Conservation (phyloP, 1,140 invertebrate genomes). For the Sesamia nonagrioides region DNA sequence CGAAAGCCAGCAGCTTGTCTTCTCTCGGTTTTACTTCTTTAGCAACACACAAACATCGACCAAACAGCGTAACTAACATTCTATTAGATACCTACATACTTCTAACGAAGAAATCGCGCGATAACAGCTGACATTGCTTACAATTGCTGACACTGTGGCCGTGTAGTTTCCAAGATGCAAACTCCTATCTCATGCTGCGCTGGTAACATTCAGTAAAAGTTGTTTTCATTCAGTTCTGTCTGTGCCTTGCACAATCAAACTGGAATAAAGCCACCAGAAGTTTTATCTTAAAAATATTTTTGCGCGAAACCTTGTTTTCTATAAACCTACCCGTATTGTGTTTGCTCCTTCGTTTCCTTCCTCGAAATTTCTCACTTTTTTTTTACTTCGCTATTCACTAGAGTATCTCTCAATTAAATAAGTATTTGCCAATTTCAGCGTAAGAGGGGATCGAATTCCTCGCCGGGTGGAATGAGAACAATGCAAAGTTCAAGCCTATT, state of each 20-base stretch:
- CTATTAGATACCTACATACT: slow-evolving; percentile 17
- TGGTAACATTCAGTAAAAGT: slow-evolving; percentile 30
- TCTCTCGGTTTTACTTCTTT: not conserved
- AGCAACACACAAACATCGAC: slow-evolving; percentile 18
- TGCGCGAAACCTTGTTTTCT: not conserved
- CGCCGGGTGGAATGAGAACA: slow-evolving; percentile 2
- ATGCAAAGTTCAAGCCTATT: slow-evolving; percentile 9
- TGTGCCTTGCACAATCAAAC: slow-evolving; percentile 30
- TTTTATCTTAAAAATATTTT: slow-evolving; percentile 35
- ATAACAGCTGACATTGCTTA: slow-evolving; percentile 37
- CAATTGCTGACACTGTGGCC: slow-evolving; percentile 17
- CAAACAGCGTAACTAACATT: slow-evolving; percentile 4
- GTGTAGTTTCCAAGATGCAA: slow-evolving; percentile 27
- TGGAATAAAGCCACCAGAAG: slow-evolving; percentile 22
- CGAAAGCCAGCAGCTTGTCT: not conserved
- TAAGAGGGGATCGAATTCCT: slow-evolving; percentile 18
- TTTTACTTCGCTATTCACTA: slow-evolving; percentile 17
- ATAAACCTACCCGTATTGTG: slow-evolving; percentile 27
- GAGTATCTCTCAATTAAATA: slow-evolving; percentile 33
- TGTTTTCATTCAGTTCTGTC: slow-evolving; percentile 11
- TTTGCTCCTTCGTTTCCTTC: slow-evolving; percentile 8
- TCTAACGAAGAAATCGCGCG: slow-evolving; percentile 4
- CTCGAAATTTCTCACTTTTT: slow-evolving; percentile 11
- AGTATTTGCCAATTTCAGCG: slow-evolving; percentile 18
- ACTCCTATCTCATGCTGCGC: slow-evolving; percentile 20